Evolutionary conservation across 2,797 vertebrate genomes (phyloP), one percentile per base, ranked within the genome.

Genomic region (Dicrostonyx torquatus): DNA sequence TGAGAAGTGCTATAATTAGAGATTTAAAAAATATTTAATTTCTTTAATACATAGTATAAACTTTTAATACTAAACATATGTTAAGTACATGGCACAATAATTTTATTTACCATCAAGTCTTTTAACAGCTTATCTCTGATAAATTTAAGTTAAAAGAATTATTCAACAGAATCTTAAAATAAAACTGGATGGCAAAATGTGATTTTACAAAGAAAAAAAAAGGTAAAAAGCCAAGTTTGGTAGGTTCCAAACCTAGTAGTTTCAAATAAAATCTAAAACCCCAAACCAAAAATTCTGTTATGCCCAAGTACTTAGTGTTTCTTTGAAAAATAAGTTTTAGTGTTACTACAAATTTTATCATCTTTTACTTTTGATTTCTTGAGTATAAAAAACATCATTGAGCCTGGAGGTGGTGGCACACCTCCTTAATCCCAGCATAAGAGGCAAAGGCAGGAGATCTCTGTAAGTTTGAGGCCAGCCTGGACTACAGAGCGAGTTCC

Each of bases 71-170:
- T 76, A 92, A 73, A 79, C 22, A 40, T 79, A 43, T 94, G 87
- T 2, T 53, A 93, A 95, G 62, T 24, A 45, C 34, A 34, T 80
- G 3, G 7, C 84, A 66, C 72, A 87, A 86, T 90, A 45, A 91
- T 96, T 92, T 95, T 66, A 93, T 95, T 86, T 4, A 9, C 18
- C 53, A 7, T 89, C 95, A 94, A 94, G 88, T 83, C 82, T 87
- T 90, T 97, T 43, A 90, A 87, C 88, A 55, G 90, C n/a, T 95
- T 97, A 94, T 90, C 96, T 94, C 92, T 91, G 96, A 83, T 40
- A 77, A 93, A 93, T 73, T 76, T 86, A 94, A 88, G 11, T 68
- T 89, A 75, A 85, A 88, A 96, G 94, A 72, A 87, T 1, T 45
- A 20, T 34, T 72, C 64, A 92, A 72, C 2, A 80, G n/a, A 29